Evolutionary conservation across 1,140 invertebrate species (phyloP).

Genomic region (Alviniconcha marisindica): DNA sequence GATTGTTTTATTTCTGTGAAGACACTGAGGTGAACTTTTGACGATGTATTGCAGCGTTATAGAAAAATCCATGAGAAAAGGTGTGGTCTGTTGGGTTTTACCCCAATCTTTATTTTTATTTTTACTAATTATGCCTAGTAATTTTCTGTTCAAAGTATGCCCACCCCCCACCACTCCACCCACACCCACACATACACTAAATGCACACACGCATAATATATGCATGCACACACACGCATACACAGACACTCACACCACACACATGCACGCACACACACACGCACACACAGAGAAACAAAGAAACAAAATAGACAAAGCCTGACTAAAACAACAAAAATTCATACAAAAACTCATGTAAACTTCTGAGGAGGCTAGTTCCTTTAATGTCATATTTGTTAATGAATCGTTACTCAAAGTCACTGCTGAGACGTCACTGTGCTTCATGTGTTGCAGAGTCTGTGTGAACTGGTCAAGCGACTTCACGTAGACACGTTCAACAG

Average conservation of each 20-base stretch:
- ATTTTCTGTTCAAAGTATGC: neutral
- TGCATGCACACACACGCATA: neutral
- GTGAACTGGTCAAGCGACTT: slow-evolving; percentile 23
- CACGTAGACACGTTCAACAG: slow-evolving; percentile 9
- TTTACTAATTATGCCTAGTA: neutral
- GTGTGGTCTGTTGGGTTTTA: no score
- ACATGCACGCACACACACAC: slow-evolving; percentile 3
- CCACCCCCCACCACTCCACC: neutral
- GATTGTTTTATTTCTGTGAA: no score
- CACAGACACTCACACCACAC: neutral
- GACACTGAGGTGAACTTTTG: no score
- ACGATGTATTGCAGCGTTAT: no score
- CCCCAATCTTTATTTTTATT: neutral
- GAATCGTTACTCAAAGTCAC: no score
- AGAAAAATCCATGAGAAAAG: no score
- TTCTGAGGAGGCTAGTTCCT: no score
- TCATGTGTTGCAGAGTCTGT: slow-evolving; percentile 24
- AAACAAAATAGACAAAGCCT: no score
- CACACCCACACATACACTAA: neutral
- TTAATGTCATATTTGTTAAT: no score
- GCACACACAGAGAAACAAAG: slow-evolving; percentile 1
- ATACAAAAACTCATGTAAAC: no score
- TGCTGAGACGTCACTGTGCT: no score
- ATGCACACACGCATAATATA: neutral
- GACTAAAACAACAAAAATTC: no score